Percentiles rank a stretch among this genome's conserved stretches.
These are phyloP conservation scores for Urocyon cinereoargenteus DNA, from an alignment of 2,797 vertebrate species.

Conservation along the genomic window DNA sequence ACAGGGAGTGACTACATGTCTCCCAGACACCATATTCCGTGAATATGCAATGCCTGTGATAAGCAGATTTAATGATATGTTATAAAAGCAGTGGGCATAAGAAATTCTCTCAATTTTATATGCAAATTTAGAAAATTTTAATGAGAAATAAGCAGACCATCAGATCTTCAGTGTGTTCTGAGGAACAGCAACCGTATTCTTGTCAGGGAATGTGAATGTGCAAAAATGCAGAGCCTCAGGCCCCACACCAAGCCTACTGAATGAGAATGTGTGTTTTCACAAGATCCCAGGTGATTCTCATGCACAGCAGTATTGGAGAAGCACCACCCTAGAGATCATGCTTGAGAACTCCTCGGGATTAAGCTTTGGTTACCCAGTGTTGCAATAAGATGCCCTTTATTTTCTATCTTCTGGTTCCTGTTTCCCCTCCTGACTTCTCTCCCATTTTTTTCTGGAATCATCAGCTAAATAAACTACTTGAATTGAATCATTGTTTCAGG, in stretches of 20 bases:
- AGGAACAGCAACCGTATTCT: neutral
- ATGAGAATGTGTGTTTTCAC: neutral
- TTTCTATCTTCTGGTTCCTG: neutral
- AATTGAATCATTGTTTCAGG: neutral
- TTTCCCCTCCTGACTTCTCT: neutral
- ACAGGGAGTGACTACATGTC: neutral
- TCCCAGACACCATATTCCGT: neutral
- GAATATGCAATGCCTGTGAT: neutral
- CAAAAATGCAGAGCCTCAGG: neutral
- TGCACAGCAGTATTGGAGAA: neutral
- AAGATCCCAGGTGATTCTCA: neutral
- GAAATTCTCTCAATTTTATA: neutral
- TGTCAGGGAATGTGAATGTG: neutral
- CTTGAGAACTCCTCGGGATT: neutral
- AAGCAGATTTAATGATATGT: neutral
- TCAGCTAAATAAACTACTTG: constrained; percentile 18
- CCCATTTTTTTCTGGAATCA: neutral
- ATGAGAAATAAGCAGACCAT: neutral
- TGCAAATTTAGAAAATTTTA: neutral
- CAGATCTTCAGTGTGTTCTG: neutral
- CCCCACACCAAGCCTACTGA: neutral
- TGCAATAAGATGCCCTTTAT: neutral
- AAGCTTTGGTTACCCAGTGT: neutral
- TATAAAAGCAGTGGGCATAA: neutral
- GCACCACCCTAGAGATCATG: neutral